These are phyloP conservation scores for Hartigia nigra DNA, from an alignment of 2,888 invertebrate species.

Conservation along the genomic window DNA sequence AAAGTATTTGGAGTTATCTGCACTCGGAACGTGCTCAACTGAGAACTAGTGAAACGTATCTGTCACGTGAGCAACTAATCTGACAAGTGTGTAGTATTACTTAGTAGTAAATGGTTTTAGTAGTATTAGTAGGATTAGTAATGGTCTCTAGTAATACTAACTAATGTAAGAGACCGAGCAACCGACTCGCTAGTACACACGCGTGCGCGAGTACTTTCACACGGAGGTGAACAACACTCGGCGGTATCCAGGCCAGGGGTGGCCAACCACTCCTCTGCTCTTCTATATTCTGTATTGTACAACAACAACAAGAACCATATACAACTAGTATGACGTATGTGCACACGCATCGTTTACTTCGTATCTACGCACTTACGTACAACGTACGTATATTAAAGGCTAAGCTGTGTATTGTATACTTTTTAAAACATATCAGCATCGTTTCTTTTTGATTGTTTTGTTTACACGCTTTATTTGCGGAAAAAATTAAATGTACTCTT, in stretches of 20 bases:
- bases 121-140: background rate
- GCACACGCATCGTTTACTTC: conserved; percentile 1
- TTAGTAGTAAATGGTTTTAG: background rate
- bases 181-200: background rate
- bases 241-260: conserved; percentile 64
- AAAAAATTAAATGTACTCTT: background rate
- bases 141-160: background rate
- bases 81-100: background rate
- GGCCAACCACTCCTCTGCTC: conserved; percentile 50
- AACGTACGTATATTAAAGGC: background rate
- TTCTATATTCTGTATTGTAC: background rate
- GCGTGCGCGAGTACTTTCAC: conserved; percentile 55
- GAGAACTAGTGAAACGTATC: background rate
- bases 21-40: background rate
- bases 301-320: background rate
- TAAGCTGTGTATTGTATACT: background rate
- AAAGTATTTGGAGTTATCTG: background rate
- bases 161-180: background rate
- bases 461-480: background rate
- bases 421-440: background rate
- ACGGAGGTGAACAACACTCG: conserved; percentile 62
- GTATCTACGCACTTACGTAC: background rate
- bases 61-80: background rate
- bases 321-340: background rate
- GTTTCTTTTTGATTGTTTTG: background rate